phyloP scores from a whole-genome alignment of 2,888 invertebrate genomes.

The Trichogramma evanescens region DNA sequence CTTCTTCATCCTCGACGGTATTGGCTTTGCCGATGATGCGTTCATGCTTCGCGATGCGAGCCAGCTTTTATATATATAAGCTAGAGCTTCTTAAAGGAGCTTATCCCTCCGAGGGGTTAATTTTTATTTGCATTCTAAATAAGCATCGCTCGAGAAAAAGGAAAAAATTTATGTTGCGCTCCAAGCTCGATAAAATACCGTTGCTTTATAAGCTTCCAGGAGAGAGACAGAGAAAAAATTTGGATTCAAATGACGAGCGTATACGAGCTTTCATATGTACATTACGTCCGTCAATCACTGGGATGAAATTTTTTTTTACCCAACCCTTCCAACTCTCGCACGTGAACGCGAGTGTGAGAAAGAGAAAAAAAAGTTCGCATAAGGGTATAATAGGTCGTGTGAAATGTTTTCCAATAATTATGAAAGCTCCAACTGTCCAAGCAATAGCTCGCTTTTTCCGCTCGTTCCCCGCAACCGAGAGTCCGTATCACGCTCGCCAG shows the following conservation, averaged over 20 bases:
- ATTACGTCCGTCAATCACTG: background rate
- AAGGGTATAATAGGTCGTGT: constrained; percentile 13
- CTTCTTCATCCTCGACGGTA: background rate
- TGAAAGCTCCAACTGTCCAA: constrained; percentile 15
- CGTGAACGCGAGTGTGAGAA: background rate
- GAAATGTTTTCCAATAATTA: constrained; percentile 24
- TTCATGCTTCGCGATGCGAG: background rate
- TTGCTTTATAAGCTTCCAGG: background rate
- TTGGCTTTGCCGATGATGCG: background rate
- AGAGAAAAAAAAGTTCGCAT: background rate
- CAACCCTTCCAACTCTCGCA: background rate
- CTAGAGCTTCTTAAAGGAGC: too few relatives aligned
- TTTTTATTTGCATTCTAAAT: too few relatives aligned
- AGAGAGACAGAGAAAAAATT: too few relatives aligned
- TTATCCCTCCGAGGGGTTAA: too few relatives aligned
- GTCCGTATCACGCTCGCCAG: too few relatives aligned
- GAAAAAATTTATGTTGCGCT: too few relatives aligned
- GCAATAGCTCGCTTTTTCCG: too few relatives aligned
- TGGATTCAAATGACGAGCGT: background rate
- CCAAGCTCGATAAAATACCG: background rate
- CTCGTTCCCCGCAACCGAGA: too few relatives aligned
- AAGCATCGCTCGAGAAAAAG: too few relatives aligned
- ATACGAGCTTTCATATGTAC: background rate
- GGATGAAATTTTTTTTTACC: too few relatives aligned
- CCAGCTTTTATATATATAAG: too few relatives aligned